Conservation (phyloP, 2,888 invertebrate species). For the Gymnoscelis rufifasciata region DNA sequence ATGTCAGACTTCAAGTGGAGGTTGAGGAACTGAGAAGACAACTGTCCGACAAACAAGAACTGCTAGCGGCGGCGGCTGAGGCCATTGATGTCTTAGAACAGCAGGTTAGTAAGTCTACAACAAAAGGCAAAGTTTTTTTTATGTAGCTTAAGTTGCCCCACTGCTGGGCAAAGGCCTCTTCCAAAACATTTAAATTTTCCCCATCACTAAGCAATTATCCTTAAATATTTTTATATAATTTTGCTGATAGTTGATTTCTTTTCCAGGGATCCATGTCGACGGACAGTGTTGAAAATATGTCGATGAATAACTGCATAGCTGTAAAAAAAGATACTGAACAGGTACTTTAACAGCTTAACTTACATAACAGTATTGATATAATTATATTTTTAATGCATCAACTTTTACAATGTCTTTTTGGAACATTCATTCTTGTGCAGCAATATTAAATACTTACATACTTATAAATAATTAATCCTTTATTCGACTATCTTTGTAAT, state of each 20-base stretch:
- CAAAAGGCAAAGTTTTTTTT: too few species aligned
- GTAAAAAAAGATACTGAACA: slow-evolving; percentile 44
- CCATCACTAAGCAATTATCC: too few species aligned
- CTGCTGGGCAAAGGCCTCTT: too few species aligned
- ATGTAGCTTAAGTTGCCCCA: too few species aligned
- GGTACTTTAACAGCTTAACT: slow-evolving; percentile 21
- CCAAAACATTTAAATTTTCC: too few species aligned
- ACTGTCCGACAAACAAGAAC: slow-evolving; percentile 88
- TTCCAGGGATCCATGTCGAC: slow-evolving; percentile 65
- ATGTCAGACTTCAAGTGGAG: slow-evolving; percentile 82
- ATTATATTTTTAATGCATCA: too few species aligned
- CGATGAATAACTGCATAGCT: slow-evolving; percentile 48
- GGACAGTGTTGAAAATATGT: slow-evolving; percentile 57
- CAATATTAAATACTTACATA: too few species aligned
- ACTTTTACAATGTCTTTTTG: too few species aligned
- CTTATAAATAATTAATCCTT: too few species aligned
- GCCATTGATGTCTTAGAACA: slow-evolving; percentile 87
- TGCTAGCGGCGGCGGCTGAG: slow-evolving; percentile 90
- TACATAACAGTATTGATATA: background rate
- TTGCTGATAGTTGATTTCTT: background rate
- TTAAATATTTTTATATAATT: background rate
- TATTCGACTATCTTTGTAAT: too few species aligned
- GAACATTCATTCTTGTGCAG: too few species aligned
- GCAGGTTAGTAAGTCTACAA: slow-evolving; percentile 47
- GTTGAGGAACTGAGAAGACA: slow-evolving; percentile 87